A percentile compares a stretch with the other conserved stretches of the same genome.
These are phyloP conservation scores for Gadus macrocephalus DNA, from an alignment of 2,113 vertebrate species.

Conservation along the genomic window DNA sequence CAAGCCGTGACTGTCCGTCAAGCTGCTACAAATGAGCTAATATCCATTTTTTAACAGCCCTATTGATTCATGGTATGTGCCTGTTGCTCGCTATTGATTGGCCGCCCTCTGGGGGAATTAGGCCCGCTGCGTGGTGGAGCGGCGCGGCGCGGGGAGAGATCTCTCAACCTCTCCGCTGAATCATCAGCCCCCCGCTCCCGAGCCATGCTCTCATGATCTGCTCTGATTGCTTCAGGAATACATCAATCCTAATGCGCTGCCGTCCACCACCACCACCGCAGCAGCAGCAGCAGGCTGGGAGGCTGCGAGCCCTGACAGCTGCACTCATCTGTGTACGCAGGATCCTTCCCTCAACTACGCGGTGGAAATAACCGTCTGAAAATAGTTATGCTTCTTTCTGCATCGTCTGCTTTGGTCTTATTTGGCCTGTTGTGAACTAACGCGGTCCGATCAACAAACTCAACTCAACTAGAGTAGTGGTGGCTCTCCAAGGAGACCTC, in stretches of 20 bases:
- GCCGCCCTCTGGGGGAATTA: constrained; percentile 68
- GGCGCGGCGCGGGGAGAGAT: constrained; percentile 21
- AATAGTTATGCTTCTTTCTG: no score
- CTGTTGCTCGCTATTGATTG: constrained; percentile 73
- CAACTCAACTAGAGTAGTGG: no score
- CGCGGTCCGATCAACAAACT: no score
- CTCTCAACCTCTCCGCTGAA: constrained; percentile 68
- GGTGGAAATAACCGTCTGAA: no score
- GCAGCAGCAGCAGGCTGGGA: no score
- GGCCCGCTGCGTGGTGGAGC: constrained; percentile 47
- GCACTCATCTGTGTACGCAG: no score
- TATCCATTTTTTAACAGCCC: constrained; percentile 78
- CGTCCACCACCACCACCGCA: no score
- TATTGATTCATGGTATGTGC: constrained; percentile 75
- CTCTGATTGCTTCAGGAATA: constrained; percentile 23
- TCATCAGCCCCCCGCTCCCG: constrained; percentile 25
- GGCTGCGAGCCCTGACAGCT: no score
- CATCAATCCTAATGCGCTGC: neutral
- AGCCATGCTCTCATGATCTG: constrained; percentile 10
- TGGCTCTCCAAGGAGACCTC: no score
- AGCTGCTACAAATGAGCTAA: constrained; percentile 76
- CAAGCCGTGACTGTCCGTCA: constrained; percentile 70
- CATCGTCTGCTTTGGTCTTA: no score
- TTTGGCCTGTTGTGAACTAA: no score
- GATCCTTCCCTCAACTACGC: no score